Conservation (phyloP, 2,888 invertebrate genomes). For the Idaea straminata region DNA sequence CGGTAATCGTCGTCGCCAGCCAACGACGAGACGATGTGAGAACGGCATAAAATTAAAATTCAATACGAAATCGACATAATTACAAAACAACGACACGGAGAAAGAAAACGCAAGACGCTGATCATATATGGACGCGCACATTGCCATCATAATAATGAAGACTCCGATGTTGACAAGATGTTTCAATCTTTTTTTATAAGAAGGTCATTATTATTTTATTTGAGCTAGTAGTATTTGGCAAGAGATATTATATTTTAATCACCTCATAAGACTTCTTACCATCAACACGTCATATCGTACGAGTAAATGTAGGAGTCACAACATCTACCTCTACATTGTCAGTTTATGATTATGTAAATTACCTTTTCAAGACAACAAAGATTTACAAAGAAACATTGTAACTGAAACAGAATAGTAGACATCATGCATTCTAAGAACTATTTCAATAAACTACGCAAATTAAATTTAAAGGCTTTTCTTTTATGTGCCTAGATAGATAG, state of each 20-base stretch:
- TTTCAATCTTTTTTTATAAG: not conserved
- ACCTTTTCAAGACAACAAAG: not conserved
- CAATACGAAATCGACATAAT: conserved; percentile 31
- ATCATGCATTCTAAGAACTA: too few relatives aligned
- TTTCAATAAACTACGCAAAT: too few relatives aligned
- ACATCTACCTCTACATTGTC: not conserved
- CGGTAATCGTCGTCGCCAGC: conserved; percentile 32
- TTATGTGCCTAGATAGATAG: too few relatives aligned
- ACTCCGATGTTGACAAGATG: not conserved
- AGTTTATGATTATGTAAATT: not conserved
- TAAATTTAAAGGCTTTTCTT: too few relatives aligned
- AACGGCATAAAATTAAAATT: conserved; percentile 28
- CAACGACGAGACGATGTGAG: conserved; percentile 26
- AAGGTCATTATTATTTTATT: too few relatives aligned
- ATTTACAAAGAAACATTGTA: not conserved
- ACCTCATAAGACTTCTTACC: not conserved
- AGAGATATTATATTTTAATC: too few relatives aligned
- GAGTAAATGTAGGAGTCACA: not conserved
- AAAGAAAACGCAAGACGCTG: not conserved
- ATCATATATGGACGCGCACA: not conserved
- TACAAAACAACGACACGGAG: conserved; percentile 15
- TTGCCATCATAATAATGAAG: not conserved
- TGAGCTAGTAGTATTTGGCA: too few relatives aligned
- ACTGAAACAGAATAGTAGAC: not conserved
- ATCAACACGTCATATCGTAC: not conserved